Evolutionary conservation across 2,797 vertebrate species (phyloP), one percentile per base, ranked within the genome.

Genomic region (Spondyliosoma cantharus): DNA sequence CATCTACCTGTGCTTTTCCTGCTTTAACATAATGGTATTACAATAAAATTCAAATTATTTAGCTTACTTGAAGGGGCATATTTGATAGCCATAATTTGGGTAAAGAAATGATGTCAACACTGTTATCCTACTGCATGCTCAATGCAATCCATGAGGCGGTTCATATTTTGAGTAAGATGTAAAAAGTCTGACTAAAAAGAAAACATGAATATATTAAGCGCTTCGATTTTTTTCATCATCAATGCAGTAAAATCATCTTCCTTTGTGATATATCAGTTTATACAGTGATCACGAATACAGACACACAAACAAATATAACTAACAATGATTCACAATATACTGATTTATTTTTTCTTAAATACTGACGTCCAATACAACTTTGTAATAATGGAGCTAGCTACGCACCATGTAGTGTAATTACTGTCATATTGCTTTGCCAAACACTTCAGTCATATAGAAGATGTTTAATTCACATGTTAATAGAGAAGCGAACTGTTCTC

Each of bases 321-420:
- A 16, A 68, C 27, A 32, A 29, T 22, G 15, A 50, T 52, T 52
- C 6, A 46, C 25, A 63, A 24, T n/a, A 70, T 56, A 0, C 16
- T 27, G 29, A 25, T 78, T 52, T 78, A 77, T 78, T 66, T 78
- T 66, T 42, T 48, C 52, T 42, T 32, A 57, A 74, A 58, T 42
- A 50, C 22, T 48, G 9, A 8, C 5, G 0, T 65, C 22, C 37
- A 37, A 22, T 32, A 67, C 22, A 65, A 17, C 27, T 48, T 45
- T 12, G 9, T 17, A 20, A 52, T 27, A 53, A 42, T 20, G 9
- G 59, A 53, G 15, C 24, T 52, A 22, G 14, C 25, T 25, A 22
- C 19, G 29, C 45, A 71, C 9, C 3, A 29, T n/a, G 58, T 42
- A 20, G 43, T 29, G 7, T 19, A 4, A 43, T 17, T 14, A 27